A percentile compares a stretch with the other conserved stretches of the same genome.
These are phyloP conservation scores for Gastrophysa polygoni DNA, from an alignment of 2,888 invertebrate genomes.

Conservation along the genomic window DNA sequence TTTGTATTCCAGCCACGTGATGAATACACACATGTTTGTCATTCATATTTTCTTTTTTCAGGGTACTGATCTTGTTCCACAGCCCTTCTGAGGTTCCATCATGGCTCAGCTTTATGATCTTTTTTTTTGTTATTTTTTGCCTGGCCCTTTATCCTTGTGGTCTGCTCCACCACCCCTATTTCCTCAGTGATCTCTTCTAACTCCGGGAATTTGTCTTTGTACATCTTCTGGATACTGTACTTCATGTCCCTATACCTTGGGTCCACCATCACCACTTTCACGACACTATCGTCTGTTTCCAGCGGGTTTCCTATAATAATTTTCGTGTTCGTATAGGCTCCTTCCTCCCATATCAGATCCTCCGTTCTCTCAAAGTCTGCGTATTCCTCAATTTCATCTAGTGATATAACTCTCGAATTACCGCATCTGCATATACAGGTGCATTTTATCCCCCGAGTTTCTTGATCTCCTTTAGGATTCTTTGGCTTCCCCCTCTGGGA, in stretches of 20 bases:
- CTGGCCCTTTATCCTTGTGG: background rate
- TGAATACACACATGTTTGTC: background rate
- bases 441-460: too few relatives aligned
- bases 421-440: too few relatives aligned
- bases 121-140: background rate
- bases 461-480: too few relatives aligned
- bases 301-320: constrained; percentile 10
- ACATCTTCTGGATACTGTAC: background rate
- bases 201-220: background rate
- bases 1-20: background rate
- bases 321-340: background rate
- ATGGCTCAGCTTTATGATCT: background rate
- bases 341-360: too few relatives aligned
- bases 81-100: background rate
- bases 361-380: too few relatives aligned
- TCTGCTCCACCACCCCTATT: background rate
- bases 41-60: background rate
- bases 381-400: too few relatives aligned
- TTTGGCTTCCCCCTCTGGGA: too few relatives aligned
- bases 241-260: background rate
- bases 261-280: constrained; percentile 11
- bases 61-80: background rate
- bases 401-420: too few relatives aligned
- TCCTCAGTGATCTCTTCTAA: background rate
- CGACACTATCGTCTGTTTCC: background rate